Base-by-base conservation (phyloP, 2,797 vertebrate species). In the Tragelaphus oryx region DNA sequence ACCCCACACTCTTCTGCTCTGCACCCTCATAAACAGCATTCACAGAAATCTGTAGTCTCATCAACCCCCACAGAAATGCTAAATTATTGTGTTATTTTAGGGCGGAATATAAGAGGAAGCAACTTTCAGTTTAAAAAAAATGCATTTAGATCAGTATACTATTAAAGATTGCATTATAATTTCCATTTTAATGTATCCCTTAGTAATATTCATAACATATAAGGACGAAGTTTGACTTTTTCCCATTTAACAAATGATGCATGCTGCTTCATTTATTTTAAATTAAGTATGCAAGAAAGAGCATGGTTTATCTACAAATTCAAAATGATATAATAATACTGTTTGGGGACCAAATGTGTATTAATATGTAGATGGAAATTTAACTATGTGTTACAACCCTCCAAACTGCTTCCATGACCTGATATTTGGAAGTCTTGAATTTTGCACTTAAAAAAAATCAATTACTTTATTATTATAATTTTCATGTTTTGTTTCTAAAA, bases 381-480 rank as follows among this genome's bases (percentile, higher is more conserved):
- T 97, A 96, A 95, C 95, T 95, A 71, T 94, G 89, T 94, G 92
- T 97, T 95, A 88, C 76, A 96, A 78, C 48, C 89, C 59, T 96
- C 81, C 87, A 79, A 93, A 94, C 48, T 79, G 93, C 92, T 97
- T 95, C 54, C 46, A 79, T 85, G 96, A 87, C 94, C 96, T 96
- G 92, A 95, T 97, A 96, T 96, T 97, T 97, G 93, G 87, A 96
- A 96, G 96, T 96, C 95, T 92, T 96, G 78, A 93, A 95, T 97
- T 97, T 96, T 95, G 75, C 85, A 93, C 87, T 96, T 95, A 11
- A 93, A 96, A 96, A 96, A 97, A 97, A 97, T 95, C 93, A 96
- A 96, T 97, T 96, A 96, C 96, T 95, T 96, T 96, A 97, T 97
- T 96, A 97, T 96, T 96, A 96, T 97, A 97, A 96, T 97, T 97